Percentiles rank a stretch among this genome's conserved stretches.
These are phyloP conservation scores for Bilobella aurantiaca DNA, from an alignment of 1,140 invertebrate species.

Conservation along the genomic window DNA sequence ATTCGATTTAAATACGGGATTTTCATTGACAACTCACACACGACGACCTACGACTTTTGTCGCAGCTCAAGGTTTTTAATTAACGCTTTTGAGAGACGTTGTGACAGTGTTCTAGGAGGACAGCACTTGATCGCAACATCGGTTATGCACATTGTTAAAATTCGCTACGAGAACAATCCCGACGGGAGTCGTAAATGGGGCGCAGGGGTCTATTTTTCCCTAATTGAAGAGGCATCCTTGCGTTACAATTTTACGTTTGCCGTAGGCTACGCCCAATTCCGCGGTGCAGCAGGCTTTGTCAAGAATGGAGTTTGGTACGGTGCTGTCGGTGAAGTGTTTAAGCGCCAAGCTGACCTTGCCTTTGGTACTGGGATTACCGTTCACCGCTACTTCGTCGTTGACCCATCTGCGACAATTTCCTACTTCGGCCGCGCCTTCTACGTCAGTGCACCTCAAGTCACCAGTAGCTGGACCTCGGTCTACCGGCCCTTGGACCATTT, in stretches of 20 bases:
- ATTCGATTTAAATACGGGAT: background rate
- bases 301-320: conserved; percentile 5
- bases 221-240: background rate
- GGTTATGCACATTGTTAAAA: background rate
- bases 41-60: background rate
- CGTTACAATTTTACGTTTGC: conserved; percentile 5
- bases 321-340: conserved; percentile 7
- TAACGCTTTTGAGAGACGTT: background rate
- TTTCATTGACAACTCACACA: background rate
- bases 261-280: background rate
- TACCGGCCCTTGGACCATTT: background rate
- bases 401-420: background rate
- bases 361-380: background rate
- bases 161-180: conserved; percentile 9
- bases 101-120: background rate
- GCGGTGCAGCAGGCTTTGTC: background rate
- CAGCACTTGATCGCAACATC: background rate
- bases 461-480: background rate
- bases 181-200: conserved; percentile 5
- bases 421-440: background rate
- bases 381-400: background rate
- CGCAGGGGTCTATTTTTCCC: background rate
- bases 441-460: background rate
- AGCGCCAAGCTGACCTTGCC: conserved; percentile 1
- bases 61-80: too few species aligned